A percentile compares a stretch with the other conserved stretches of the same genome.
Conservation (phyloP, 2,888 invertebrate genomes). For the Eutolmus rufibarbis region DNA sequence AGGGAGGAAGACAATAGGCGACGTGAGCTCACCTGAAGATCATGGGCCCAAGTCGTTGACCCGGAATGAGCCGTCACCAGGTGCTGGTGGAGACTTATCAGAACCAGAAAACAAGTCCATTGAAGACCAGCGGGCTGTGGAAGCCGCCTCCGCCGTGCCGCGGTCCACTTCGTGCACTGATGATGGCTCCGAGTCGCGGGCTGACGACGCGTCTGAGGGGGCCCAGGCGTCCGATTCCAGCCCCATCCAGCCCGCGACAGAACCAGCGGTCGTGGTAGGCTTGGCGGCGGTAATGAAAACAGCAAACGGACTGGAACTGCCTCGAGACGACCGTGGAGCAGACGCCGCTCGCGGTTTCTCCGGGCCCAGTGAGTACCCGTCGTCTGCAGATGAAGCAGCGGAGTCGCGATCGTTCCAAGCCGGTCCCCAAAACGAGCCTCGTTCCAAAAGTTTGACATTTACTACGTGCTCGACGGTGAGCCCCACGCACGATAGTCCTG, state of each 20-base stretch:
- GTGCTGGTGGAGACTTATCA: background rate
- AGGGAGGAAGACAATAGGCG: conserved; percentile 11
- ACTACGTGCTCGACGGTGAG: background rate
- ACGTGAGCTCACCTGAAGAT: conserved; percentile 26
- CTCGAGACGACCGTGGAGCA: background rate
- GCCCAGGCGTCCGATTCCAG: background rate
- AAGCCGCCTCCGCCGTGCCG: background rate
- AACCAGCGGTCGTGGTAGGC: background rate
- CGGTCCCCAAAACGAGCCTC: background rate
- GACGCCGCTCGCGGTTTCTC: background rate
- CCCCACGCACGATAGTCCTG: conserved; percentile 12
- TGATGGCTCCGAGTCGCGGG: background rate
- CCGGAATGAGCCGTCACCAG: conserved; percentile 16
- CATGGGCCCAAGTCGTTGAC: conserved; percentile 23
- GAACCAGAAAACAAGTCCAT: background rate
- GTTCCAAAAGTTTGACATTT: background rate
- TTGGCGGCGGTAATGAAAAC: conserved; percentile 1
- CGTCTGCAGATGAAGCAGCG: conserved; percentile 10
- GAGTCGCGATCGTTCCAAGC: background rate
- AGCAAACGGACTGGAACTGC: conserved; percentile 24
- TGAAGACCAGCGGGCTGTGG: conserved; percentile 12
- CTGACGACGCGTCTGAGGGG: background rate
- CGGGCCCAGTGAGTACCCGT: background rate
- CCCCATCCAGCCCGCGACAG: background rate
- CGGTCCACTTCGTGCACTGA: conserved; percentile 9